phyloP scores from a whole-genome alignment of 1,140 invertebrate species.

The Macrobrachium nipponense region DNA sequence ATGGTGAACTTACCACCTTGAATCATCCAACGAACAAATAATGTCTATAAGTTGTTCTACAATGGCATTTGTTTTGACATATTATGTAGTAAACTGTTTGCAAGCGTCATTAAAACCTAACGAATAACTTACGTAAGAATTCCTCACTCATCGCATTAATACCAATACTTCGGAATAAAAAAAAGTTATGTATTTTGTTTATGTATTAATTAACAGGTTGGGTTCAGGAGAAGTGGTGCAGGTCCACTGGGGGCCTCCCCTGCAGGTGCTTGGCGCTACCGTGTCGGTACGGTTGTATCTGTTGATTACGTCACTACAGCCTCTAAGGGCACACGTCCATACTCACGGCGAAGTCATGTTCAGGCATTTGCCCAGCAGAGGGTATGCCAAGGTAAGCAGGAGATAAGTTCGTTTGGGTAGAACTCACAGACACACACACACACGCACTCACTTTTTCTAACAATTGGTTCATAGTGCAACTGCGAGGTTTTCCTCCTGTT shows the following conservation, averaged over 20 bases:
- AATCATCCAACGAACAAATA: too few species aligned
- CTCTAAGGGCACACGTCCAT: constrained; percentile 37
- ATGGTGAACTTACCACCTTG: too few species aligned
- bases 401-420: neutral
- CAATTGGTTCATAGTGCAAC: too few species aligned
- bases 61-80: too few species aligned
- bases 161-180: too few species aligned
- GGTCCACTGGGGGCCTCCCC: constrained; percentile 41
- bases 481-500: too few species aligned
- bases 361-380: constrained; percentile 19
- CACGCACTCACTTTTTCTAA: too few species aligned
- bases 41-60: too few species aligned
- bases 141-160: too few species aligned
- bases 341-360: constrained; percentile 40
- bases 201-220: neutral
- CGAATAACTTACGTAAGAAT: too few species aligned
- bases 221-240: constrained; percentile 35
- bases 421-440: neutral
- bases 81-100: too few species aligned
- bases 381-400: constrained; percentile 37
- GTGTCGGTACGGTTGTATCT: constrained; percentile 38
- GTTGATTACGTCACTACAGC: constrained; percentile 35
- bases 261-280: constrained; percentile 33
- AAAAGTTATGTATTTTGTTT: neutral
- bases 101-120: too few species aligned